Percentiles rank a stretch among this genome's conserved stretches.
Evolutionary conservation across 2,888 invertebrate species (phyloP).

Genomic region (Drosophila quinaria): DNA sequence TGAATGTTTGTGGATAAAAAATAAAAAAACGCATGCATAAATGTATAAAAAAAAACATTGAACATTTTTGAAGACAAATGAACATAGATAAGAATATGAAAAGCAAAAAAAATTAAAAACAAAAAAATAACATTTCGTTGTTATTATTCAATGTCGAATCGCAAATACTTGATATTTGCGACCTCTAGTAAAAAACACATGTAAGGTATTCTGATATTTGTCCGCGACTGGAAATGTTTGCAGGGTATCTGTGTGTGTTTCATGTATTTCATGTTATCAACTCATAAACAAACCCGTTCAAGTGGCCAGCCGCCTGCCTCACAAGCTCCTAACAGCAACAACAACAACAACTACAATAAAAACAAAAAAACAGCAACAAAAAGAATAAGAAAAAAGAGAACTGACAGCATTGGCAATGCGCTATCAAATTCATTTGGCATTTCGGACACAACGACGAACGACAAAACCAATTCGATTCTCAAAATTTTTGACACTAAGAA

Average conservation of each 20-base stretch:
- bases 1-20: no score
- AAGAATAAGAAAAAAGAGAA: slow-evolving; percentile 8
- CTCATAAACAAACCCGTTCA: slow-evolving; percentile 35
- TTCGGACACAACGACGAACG: slow-evolving; percentile 30
- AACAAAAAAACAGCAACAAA: not conserved
- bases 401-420: slow-evolving; percentile 46
- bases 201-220: slow-evolving; percentile 1
- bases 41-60: no score
- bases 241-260: slow-evolving; percentile 20
- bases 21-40: no score
- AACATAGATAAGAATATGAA: no score
- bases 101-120: no score
- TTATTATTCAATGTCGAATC: no score
- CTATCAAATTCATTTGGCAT: slow-evolving; percentile 57
- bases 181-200: not conserved
- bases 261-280: slow-evolving; percentile 22
- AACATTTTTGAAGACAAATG: no score
- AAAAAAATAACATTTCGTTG: no score
- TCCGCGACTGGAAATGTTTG: slow-evolving; percentile 14
- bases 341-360: not conserved
- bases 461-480: slow-evolving; percentile 1
- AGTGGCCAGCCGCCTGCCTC: slow-evolving; percentile 59
- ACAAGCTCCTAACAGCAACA: slow-evolving; percentile 11
- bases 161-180: not conserved
- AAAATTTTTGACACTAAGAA: slow-evolving; percentile 24